These are phyloP conservation scores for Isichthys henryi DNA, from an alignment of 2,113 vertebrate genomes.

Conservation along the genomic window DNA sequence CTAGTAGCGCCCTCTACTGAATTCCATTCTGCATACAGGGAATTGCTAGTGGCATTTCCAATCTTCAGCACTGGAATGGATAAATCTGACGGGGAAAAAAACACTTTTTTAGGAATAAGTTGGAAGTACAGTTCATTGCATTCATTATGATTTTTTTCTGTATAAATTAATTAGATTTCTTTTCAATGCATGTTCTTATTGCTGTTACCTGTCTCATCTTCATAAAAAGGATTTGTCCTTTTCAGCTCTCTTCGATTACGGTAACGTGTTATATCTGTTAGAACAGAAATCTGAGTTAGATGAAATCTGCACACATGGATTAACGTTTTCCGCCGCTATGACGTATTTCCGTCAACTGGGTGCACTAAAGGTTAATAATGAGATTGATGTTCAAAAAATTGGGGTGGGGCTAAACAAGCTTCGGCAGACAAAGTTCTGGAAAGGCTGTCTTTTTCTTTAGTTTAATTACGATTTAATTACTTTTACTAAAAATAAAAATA, in stretches of 20 bases:
- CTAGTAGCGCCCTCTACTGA: slow-evolving; percentile 16
- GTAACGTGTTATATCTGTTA: neutral
- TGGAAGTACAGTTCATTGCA: neutral
- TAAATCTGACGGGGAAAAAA: slow-evolving; percentile 20
- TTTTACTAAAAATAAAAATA: too few relatives aligned
- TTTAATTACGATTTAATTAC: too few relatives aligned
- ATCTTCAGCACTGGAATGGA: slow-evolving; percentile 46
- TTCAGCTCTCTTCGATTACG: neutral
- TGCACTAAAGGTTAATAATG: too few relatives aligned
- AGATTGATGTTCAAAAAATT: too few relatives aligned
- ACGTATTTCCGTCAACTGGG: too few relatives aligned
- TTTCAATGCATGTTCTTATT: neutral
- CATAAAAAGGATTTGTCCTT: neutral
- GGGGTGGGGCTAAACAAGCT: too few relatives aligned
- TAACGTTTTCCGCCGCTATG: too few relatives aligned
- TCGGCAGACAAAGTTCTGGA: too few relatives aligned
- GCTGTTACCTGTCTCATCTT: neutral
- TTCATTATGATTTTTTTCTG: neutral
- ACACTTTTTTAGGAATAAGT: too few relatives aligned
- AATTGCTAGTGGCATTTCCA: slow-evolving; percentile 30
- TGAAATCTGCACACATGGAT: neutral
- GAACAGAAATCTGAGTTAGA: neutral
- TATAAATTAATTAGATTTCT: neutral
- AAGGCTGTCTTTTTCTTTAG: too few relatives aligned
- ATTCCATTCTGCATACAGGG: slow-evolving; percentile 35